Evolutionary conservation across 1,140 invertebrate genomes (phyloP), one percentile per base, ranked within the genome.

Genomic region (Lordiphosa clarofinis): DNA sequence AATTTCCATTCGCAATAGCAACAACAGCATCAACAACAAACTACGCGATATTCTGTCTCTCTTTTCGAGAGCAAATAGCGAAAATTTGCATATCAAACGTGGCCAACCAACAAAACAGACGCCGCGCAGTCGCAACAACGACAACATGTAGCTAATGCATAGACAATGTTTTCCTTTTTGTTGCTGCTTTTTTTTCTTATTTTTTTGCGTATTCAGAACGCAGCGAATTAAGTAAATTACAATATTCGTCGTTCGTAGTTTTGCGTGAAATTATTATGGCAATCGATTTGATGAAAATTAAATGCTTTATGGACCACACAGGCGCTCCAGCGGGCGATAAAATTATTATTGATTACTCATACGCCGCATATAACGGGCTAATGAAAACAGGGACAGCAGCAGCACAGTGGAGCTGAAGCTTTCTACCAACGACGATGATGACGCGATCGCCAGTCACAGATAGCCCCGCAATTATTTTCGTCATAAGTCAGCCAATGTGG

Each of bases 401-500:
- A 64, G 50, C 57, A 56, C 59, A 67, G 67, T 10, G 4, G 10
- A 43, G 21, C 39, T 31, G 21, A 28, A 70, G 76, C 67, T 72
- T 81, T 75, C 76, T 68, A 44, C 75, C 52, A 73, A 47, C 56
- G 73, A 59, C 63, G 70, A 66, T 62, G 76, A 82, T 82, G 78
- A 82, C 78, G 78, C 78, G 78, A 86, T 84, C 69, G 79, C 79
- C 59, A 72, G 78, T 64, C 61, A 37, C 15, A 52, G 64, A 68
- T 68, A 68, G 67, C 71, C 68, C 69, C 62, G 69, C 79, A 84
- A 84, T 84, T 84, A 84, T 84, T 84, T 84, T 86, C 78, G 69
- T 86, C 78, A 84, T 84, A 84, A 84, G 78, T 84, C 78, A 84
- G 78, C 78, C 79, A 84, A 84, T 78, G 73, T 84, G 78, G 79